Evolutionary conservation across 2,113 vertebrate genomes (phyloP), one percentile per base, ranked within the genome.

Genomic region (Dinomys branickii): DNA sequence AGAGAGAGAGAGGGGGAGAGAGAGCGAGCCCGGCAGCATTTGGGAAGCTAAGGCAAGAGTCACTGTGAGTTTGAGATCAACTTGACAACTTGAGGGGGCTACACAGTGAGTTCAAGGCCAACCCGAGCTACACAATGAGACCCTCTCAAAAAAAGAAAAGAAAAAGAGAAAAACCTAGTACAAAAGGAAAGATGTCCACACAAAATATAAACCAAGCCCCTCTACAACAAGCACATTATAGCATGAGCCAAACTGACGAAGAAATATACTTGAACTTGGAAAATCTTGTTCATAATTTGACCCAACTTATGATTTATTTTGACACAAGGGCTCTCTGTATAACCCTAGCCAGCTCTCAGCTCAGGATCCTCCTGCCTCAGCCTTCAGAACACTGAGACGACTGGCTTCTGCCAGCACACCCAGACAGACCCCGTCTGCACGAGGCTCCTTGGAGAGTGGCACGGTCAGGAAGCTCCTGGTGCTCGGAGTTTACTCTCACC

Each of bases 171-270:
- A 56, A 56, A 56, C 13, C 19, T 17, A 71, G 30, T 35, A 85
- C 44, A 82, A 61, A 71, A 61, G 47, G 69, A 95, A 78, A 88
- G 81, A 89, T 85, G 11, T 20, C 50, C 35, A 50, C 20, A 59
- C 28, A 58, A 89, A 65, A 81, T 75, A 59, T 58, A 58, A 85
- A 54, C n/a, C n/a, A 65, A 88, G 61, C 19, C 38, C 35, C n/a
- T n/a, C n/a, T n/a, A n/a, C n/a, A 84, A 73, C 44, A 92, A 90
- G 59, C 47, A 73, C 65, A 65, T 84, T 80, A 35, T 17, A 90
- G 22, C 88, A 75, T 20, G 33, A 88, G 86, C 41, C 96, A 95
- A 80, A 77, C 50, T 87, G 81, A 86, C 6, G 86, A 71, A 90
- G 52, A 73, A 24, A 20, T 38, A 90, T 86, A 92, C 47, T 80